These are phyloP conservation scores for Slavum lentiscoides DNA, from an alignment of 2,888 invertebrate species.

Conservation along the genomic window DNA sequence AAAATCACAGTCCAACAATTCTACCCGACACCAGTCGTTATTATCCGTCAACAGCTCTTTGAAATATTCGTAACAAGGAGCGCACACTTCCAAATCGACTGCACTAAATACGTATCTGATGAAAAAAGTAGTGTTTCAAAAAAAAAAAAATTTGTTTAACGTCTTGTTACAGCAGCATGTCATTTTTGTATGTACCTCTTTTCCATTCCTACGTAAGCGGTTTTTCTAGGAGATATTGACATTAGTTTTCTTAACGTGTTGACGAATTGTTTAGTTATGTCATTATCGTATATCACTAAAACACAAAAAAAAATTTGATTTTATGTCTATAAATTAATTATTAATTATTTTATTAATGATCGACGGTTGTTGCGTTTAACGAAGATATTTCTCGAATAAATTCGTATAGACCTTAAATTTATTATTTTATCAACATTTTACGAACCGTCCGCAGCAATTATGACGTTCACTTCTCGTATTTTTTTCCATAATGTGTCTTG, in stretches of 20 bases:
- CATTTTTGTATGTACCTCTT: constrained; percentile 63
- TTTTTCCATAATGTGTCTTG: constrained; percentile 63
- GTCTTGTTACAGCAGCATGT: neutral
- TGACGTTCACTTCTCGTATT: constrained; percentile 67
- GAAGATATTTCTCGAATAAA: too few relatives aligned
- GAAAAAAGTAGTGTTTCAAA: constrained; percentile 16
- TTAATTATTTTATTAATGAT: too few relatives aligned
- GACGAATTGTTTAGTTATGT: constrained; percentile 78
- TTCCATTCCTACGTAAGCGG: constrained; percentile 76
- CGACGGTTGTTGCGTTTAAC: too few relatives aligned
- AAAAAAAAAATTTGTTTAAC: neutral
- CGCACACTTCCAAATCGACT: constrained; percentile 77
- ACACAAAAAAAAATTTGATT: constrained; percentile 11
- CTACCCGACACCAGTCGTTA: constrained; percentile 31
- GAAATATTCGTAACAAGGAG: constrained; percentile 86
- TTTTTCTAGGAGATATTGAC: constrained; percentile 65
- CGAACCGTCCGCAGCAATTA: constrained; percentile 84
- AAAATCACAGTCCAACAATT: constrained; percentile 37
- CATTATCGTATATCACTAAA: constrained; percentile 82
- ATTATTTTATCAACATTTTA: neutral
- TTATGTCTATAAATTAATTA: too few relatives aligned
- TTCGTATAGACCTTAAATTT: too few relatives aligned
- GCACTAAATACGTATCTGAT: constrained; percentile 79
- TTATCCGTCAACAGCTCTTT: constrained; percentile 23
- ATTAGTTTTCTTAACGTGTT: constrained; percentile 72